A percentile compares a stretch with the other conserved stretches of the same genome.
phyloP scores from a whole-genome alignment of 2,888 invertebrate genomes.

The Phaedon cochleariae region DNA sequence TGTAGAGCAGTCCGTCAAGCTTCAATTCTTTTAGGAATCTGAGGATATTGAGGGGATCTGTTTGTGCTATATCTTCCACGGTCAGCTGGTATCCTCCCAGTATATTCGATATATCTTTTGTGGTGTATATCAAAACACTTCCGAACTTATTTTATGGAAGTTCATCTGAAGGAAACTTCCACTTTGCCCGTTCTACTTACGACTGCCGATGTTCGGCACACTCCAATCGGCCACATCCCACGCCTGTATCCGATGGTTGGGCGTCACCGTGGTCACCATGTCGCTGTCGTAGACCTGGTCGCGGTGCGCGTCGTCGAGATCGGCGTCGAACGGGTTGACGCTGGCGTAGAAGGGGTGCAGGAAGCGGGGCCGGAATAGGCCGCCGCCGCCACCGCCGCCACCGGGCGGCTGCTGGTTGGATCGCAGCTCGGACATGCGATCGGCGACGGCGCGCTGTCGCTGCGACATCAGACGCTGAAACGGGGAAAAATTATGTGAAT shows the following conservation, averaged over 20 bases:
- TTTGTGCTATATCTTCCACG: too few species aligned
- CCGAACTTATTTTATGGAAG: too few species aligned
- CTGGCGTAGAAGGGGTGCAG: slow-evolving; percentile 64
- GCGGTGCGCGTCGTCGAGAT: slow-evolving; percentile 58
- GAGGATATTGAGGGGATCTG: too few species aligned
- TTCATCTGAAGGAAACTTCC: too few species aligned
- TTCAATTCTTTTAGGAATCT: too few species aligned
- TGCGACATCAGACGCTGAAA: slow-evolving; percentile 40
- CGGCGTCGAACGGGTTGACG: slow-evolving; percentile 59
- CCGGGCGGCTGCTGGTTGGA: slow-evolving; percentile 45
- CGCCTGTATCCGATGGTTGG: slow-evolving; percentile 82
- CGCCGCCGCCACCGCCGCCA: too few species aligned
- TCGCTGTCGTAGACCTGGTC: slow-evolving; percentile 59
- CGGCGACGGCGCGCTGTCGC: slow-evolving; percentile 53
- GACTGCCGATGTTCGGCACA: slow-evolving; percentile 78
- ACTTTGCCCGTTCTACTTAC: slow-evolving; percentile 69
- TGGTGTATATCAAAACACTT: too few species aligned
- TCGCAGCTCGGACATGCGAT: slow-evolving; percentile 52
- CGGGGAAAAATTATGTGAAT: too few species aligned
- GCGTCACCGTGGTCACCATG: slow-evolving; percentile 67
- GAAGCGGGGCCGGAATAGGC: slow-evolving; percentile 58
- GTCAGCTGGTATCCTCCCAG: too few species aligned
- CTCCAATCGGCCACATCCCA: slow-evolving; percentile 81
- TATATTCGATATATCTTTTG: too few species aligned
- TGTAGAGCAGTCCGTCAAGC: too few species aligned